A percentile compares a stretch with the other conserved stretches of the same genome.
Conservation (phyloP, 2,888 invertebrate genomes). For the Brachyptera putata region DNA sequence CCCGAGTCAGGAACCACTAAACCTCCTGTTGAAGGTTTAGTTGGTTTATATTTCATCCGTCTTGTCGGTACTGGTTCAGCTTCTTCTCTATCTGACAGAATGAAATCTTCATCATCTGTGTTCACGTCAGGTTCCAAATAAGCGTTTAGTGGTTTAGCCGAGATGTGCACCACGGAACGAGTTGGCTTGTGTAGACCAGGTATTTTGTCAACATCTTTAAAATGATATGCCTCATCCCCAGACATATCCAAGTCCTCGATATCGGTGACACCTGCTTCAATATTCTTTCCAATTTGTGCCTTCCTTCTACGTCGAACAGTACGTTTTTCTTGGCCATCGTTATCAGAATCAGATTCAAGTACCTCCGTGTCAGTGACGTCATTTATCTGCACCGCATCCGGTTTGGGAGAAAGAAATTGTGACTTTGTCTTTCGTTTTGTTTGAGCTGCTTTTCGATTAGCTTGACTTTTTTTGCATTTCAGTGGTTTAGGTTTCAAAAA, state of each 20-base stretch:
- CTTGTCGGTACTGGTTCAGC: not conserved
- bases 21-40: not conserved
- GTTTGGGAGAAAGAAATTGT: constrained; percentile 27
- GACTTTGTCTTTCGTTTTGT: constrained; percentile 20
- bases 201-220: not conserved
- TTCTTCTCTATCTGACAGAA: not conserved
- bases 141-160: not conserved
- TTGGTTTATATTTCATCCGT: not conserved
- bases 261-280: constrained; percentile 20
- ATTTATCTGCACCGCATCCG: constrained; percentile 20
- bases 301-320: not conserved
- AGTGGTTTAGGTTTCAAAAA: not conserved
- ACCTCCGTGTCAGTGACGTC: constrained; percentile 44
- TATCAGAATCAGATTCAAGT: constrained; percentile 43
- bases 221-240: constrained; percentile 5
- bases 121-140: not conserved
- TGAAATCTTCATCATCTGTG: not conserved
- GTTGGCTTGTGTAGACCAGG: not conserved
- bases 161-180: not conserved
- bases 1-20: not conserved
- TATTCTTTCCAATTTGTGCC: not conserved
- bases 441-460: not conserved
- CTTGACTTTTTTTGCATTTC: not conserved
- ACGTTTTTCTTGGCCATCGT: constrained; percentile 34
- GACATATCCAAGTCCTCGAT: constrained; percentile 29